Base-by-base conservation (phyloP, 2,113 vertebrate genomes). In the Tetraodon nigroviridis region DNA sequence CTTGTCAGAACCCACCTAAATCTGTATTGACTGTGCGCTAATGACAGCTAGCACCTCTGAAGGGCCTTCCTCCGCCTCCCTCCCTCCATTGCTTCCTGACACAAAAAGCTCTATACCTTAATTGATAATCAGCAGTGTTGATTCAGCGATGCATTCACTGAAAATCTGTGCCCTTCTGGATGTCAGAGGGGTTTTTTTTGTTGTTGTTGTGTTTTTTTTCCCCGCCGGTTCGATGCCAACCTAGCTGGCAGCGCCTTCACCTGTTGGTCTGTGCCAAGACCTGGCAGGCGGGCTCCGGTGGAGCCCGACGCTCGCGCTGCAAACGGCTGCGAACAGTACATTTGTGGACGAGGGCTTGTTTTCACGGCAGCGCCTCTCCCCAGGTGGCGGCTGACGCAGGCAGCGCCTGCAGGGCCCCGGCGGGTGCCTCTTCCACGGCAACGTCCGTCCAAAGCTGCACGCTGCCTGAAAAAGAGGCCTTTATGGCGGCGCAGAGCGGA, bases 41-140 rank as follows among this genome's bases (percentile, higher is more conserved):
- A 80, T 19, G 55, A 69, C 76, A 27, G 71, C 53, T 63, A 76
- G 70, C 76, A 56, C 79, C 78, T 82, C 75, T 78, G 74, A 81
- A 69, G 69, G 58, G 69, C 67, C 75, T 77, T 81, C 75, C 67
- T 68, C 61, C 72, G 65, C 61, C 64, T 71, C 74, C 55, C 18
- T 63, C 66, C 67, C 64, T 71, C 78, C 72, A 76, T 81, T 79
- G n/a, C 77, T 84, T 67, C 59, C 68, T 37, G 70, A 75, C 77
- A 86, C 83, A 88, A 81, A 52, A 84, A 85, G 72, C 70, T 37
- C 52, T 86, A 83, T 85, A 87, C 85, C 87, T 84, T 90, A 88
- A 89, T 89, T 89, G 85, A 88, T 89, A 89, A 90, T 88, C 87
- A 89, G 82, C 84, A 83, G 81, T 87, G 87, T 90, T 90, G 89